Conservation (phyloP, 2,113 vertebrate species). For the Litocranius walleri region DNA sequence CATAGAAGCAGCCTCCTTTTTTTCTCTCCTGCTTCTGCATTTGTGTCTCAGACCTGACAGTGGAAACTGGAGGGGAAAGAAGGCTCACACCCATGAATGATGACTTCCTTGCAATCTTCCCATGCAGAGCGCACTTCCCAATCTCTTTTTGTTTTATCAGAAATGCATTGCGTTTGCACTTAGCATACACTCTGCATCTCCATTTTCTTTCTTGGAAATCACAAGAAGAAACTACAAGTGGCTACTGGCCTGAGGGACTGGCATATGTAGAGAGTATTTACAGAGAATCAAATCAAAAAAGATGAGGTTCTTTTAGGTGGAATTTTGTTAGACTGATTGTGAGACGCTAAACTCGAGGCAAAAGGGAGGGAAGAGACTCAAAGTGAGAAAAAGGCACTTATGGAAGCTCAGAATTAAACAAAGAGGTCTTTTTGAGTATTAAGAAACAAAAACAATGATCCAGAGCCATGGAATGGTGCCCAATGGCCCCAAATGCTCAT, state of each 20-base stretch:
- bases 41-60: background rate
- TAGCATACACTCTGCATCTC: background rate
- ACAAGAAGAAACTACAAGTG: background rate
- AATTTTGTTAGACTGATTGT: constrained; percentile 11
- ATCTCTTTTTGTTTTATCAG: background rate
- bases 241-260: background rate
- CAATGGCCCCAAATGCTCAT: constrained; percentile 63
- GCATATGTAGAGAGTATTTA: background rate
- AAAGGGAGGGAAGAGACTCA: constrained; percentile 22
- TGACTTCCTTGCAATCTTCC: background rate
- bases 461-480: constrained; percentile 54
- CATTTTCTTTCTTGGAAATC: constrained; percentile 30
- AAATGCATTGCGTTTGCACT: background rate
- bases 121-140: background rate
- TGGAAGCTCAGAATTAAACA: constrained; percentile 57
- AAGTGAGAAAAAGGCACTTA: constrained; percentile 42
- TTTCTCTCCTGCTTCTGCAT: background rate
- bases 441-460: constrained; percentile 65
- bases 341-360: background rate
- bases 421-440: constrained; percentile 60
- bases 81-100: background rate
- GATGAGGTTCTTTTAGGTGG: background rate
- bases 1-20: background rate
- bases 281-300: background rate
- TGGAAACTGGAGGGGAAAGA: background rate